Base-by-base conservation (phyloP, 2,888 invertebrate genomes). In the Sepiola atlantica region DNA sequence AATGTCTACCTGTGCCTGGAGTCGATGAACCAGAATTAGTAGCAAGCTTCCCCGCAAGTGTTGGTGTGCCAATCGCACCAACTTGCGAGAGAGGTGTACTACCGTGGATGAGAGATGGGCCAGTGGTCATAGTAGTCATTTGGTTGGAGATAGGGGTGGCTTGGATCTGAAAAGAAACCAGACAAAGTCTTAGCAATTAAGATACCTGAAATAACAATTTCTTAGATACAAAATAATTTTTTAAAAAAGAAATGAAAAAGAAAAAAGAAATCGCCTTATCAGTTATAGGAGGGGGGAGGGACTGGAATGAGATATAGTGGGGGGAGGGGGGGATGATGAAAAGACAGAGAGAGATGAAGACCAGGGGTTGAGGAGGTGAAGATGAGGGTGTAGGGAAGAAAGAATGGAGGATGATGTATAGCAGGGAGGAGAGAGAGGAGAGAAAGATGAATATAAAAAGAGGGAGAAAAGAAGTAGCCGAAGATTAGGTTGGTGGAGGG, bases 11-110 rank as follows among this genome's bases (percentile, higher is more conserved):
- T 94, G 95, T 94, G 92, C 94, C 93, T 90, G 94, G 90, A 54
- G 94, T 35, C 28, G 95, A 61, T 35, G 94, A 93, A 57, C 54
- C 92, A 92, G 92, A 92, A 92, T n/a, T 92, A 24, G n/a, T 45
- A 92, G 92, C 54, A n/a, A 92, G 28, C 28, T n/a, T 21, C 54
- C 92, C 92, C 12, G 98, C 97, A 55, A 55, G 55, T 91, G 98
- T 98, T 93, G 98, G 98, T 96, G 98, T 98, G 93, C 98, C 97
- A 96, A 98, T 98, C 94, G 98, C 98, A 94, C 99, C 99, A 96
- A 99, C 99, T 97, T 98, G 98, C 93, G 98, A 98, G 94, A 99
- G 98, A 0, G 99, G 98, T 94, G 99, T 99, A 95, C 98, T 98
- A 90, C 99, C 99, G 97, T 98, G 98, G 94, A 99, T 96, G 18